Evolutionary conservation across 2,113 vertebrate genomes (phyloP), one percentile per base, ranked within the genome.

Genomic region (Nothocercus nigrocapillus): DNA sequence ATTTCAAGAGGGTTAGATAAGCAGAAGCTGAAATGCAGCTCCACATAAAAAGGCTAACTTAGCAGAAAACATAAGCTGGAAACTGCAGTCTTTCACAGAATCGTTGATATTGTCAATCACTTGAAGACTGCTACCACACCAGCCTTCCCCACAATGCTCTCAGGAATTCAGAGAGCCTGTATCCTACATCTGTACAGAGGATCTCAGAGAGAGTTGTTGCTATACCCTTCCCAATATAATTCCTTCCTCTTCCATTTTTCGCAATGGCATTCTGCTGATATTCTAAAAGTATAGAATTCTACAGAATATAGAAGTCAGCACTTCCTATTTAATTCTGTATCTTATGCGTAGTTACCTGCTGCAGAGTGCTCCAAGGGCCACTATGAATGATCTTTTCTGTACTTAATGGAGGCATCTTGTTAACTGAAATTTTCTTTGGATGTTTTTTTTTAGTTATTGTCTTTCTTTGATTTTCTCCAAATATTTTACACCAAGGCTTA

Each of bases 401-500:
- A 92, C 97, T 97, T 92, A 99, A 94, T 51, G 98, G 97, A 22
- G 98, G 97, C 95, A 98, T 95, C 14, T 24, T 62, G 40, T 59
- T 94, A 59, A 75, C n/a, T 9, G 92, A 87, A 18, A 64, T 83
- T 87, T 97, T 98, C 63, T 94, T 96, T 66, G 16, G 49, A 61
- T 2, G 85, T 76, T 89, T 98, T 97, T 85, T 98, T 63, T 83
- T 68, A 90, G 91, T 86, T 45, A 61, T 20, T 88, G 94, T 95
- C 73, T 98, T 99, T 75, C 88, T 97, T 88, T 98, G 96, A 88
- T 98, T 98, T 96, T 98, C 97, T 44, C 97, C 95, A 51, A 97
- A 96, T 83, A 98, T 97, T 97, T 98, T 97, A 90, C 97, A 97
- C 99, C 99, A 99, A 17, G 98, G 88, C 90, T 96, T 96, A 94